Evolutionary conservation across 2,888 invertebrate species (phyloP).

Genomic region (Plebejus melissa): DNA sequence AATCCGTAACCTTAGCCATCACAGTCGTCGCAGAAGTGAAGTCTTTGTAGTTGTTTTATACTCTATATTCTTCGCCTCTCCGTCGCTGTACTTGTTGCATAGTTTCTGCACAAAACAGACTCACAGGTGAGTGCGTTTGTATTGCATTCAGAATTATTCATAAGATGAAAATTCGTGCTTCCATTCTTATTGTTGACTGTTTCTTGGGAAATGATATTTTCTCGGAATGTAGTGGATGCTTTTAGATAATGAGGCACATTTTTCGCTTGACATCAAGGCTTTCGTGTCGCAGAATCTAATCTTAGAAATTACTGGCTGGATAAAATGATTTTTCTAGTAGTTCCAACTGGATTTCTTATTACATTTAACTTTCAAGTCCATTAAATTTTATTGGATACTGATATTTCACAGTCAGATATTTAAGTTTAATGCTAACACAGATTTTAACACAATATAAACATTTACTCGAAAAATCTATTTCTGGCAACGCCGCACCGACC

Average conservation of each 20-base stretch:
- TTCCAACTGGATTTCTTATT: background rate
- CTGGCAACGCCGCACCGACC: no score
- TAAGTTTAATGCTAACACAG: background rate
- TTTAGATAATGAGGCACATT: constrained; percentile 14
- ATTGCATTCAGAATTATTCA: constrained; percentile 36
- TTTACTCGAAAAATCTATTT: no score
- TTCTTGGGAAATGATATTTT: constrained; percentile 12
- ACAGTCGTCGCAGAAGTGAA: no score
- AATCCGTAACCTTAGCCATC: no score
- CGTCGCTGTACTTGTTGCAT: constrained; percentile 28
- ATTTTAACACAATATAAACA: no score
- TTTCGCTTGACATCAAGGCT: background rate
- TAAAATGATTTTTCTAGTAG: background rate
- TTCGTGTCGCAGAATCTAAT: background rate
- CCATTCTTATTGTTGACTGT: constrained; percentile 15
- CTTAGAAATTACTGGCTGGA: background rate
- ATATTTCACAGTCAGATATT: background rate
- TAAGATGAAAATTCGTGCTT: constrained; percentile 35
- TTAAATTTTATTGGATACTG: background rate
- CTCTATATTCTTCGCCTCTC: background rate
- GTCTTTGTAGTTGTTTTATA: background rate
- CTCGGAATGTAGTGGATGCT: constrained; percentile 15
- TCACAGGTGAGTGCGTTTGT: constrained; percentile 31
- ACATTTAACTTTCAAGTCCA: background rate
- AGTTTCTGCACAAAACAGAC: constrained; percentile 25